Base-by-base conservation (phyloP, 1,140 invertebrate species). In the Trichonephila clavata region DNA sequence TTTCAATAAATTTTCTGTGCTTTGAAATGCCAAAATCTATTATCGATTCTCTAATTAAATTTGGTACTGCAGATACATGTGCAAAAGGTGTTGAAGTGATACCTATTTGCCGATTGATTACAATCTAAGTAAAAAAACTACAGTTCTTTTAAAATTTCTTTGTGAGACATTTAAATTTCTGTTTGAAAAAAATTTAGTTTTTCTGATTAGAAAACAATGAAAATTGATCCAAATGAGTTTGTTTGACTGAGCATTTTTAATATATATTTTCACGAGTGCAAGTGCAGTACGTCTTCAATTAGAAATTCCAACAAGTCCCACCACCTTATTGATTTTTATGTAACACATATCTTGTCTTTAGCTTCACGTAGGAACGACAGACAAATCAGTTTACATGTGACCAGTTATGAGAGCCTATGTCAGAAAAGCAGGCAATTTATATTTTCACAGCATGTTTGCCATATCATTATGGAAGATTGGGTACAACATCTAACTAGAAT, bases 321-420 rank as follows among this genome's bases (percentile, higher is more conserved):
- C 27, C n/a, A 39, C 24, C 43, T 57, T 63, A 59, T 77, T 68
- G 59, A 59, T 91, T 68, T 20, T 77, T n/a, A 24, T 92, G n/a
- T 65, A 86, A 50, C 91, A 65, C 80, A 59, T 50, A 65, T 92
- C 63, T 68, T 84, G 50, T 21, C 71, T 50, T 86, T 71, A 27
- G 57, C 90, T 83, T 91, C 59, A 77, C n/a, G 80, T 92, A 86
- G 91, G 80, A 86, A 92, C 91, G 24, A 86, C 50, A 71, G 91
- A 60, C 91, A 92, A 92, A 84, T 84, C 80, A 63, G 60, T 83
- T 92, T 65, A 65, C 39, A 61, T 86, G 43, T 86, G 83, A 92
- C 83, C 81, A 92, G 81, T 92, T 92, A 92, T 86, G 91, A 86
- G 91, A 92, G 91, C 61, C 39, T 86, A 86, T 84, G 68, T 83